Evolutionary conservation across 2,113 vertebrate species (phyloP).

Genomic region (Macaca mulatta): DNA sequence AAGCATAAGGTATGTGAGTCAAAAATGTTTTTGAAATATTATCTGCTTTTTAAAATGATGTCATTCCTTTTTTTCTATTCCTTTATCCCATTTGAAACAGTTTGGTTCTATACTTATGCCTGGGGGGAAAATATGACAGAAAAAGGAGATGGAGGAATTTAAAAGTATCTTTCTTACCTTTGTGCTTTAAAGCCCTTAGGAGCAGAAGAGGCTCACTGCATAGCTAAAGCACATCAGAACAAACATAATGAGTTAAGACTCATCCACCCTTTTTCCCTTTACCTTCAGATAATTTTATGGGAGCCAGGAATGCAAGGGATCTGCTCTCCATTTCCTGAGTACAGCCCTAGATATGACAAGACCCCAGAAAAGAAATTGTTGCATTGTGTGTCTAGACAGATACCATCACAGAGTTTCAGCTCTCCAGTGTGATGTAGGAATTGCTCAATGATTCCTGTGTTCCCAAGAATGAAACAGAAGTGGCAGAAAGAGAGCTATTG

Average conservation of each 20-base stretch:
- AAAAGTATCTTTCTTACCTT: background rate
- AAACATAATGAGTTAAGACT: background rate
- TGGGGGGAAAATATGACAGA: background rate
- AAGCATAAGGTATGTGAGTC: background rate
- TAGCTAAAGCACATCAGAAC: background rate
- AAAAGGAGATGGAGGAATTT: background rate
- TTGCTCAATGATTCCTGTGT: background rate
- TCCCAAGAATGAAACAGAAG: background rate
- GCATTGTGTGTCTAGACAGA: background rate
- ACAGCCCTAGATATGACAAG: background rate
- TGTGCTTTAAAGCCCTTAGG: background rate
- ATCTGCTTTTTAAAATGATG: background rate
- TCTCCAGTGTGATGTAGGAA: background rate
- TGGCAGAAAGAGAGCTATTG: background rate
- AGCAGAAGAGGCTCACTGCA: background rate
- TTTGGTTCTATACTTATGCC: background rate
- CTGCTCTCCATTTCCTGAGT: background rate
- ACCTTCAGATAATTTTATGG: background rate
- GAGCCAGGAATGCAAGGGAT: background rate
- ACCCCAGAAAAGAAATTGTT: background rate
- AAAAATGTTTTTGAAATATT: conserved; percentile 26
- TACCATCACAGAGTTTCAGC: background rate
- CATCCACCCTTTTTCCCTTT: background rate
- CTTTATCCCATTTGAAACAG: background rate
- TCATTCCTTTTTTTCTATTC: background rate